phyloP scores from a whole-genome alignment of 2,797 vertebrate species.

The Syngnathus rostellatus region DNA sequence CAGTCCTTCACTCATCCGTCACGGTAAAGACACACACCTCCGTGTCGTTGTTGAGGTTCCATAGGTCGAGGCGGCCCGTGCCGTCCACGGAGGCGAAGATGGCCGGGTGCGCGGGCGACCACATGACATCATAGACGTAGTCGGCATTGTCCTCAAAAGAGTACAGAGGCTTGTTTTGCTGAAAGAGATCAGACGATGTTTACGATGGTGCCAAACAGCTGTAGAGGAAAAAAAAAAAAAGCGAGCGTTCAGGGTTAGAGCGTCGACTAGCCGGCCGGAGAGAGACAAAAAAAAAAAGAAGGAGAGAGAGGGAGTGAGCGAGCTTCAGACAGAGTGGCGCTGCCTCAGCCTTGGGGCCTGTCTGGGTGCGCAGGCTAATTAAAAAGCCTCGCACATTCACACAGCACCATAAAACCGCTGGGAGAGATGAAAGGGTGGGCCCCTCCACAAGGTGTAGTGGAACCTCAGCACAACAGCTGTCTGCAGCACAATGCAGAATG shows the following conservation, averaged over 20 bases:
- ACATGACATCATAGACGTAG: conserved; percentile 96
- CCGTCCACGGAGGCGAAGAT: conserved; percentile 92
- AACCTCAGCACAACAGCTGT: conserved; percentile 83
- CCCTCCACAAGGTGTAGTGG: conserved; percentile 77
- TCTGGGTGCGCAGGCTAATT: conserved; percentile 90
- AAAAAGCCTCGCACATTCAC: conserved; percentile 95
- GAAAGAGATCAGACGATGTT: conserved; percentile 32
- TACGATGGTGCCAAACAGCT: conserved; percentile 17
- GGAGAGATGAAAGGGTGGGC: conserved; percentile 87
- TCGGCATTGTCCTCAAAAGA: conserved; percentile 98
- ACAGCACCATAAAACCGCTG: conserved; percentile 89
- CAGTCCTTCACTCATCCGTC: conserved; percentile 9
- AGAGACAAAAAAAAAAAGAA: conserved; percentile 34
- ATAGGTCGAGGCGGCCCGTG: conserved; percentile 93
- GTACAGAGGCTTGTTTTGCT: conserved; percentile 98
- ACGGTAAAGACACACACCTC: conserved; percentile 76
- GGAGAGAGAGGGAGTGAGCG: conserved; percentile 74
- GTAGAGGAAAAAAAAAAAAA: conserved; percentile 16
- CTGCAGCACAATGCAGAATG: conserved; percentile 39
- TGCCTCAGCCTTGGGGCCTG: conserved; percentile 91
- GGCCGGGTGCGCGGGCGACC: conserved; percentile 92
- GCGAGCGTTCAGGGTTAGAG: conserved; percentile 28
- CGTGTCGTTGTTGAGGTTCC: conserved; percentile 96
- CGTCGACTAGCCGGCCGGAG: conserved; percentile 27
- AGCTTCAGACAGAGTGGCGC: conserved; percentile 81